phyloP scores from a whole-genome alignment of 2,113 vertebrate species.

The Isurus oxyrinchus region DNA sequence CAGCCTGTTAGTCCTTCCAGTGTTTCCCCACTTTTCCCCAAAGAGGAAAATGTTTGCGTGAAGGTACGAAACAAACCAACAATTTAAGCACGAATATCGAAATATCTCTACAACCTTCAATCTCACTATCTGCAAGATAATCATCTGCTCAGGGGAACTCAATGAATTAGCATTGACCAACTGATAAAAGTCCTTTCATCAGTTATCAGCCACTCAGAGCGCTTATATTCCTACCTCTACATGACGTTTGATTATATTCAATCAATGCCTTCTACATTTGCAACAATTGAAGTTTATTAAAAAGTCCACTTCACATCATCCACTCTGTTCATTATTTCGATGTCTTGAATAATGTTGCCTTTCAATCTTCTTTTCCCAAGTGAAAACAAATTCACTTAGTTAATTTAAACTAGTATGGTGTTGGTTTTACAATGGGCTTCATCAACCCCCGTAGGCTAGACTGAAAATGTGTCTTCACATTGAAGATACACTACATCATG shows the following conservation, averaged over 20 bases:
- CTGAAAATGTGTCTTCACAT: no score
- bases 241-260: not conserved
- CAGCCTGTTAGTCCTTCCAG: not conserved
- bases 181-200: not conserved
- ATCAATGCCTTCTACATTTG: not conserved
- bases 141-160: not conserved
- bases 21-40: not conserved
- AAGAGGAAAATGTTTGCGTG: not conserved
- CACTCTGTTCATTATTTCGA: not conserved
- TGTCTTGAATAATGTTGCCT: not conserved
- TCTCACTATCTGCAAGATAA: not conserved
- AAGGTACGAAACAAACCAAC: not conserved
- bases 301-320: not conserved
- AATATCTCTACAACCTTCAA: not conserved
- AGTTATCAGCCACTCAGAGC: not conserved
- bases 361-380: not conserved
- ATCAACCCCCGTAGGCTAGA: not conserved
- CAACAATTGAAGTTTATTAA: not conserved
- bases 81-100: not conserved
- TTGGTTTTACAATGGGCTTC: not conserved
- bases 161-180: not conserved
- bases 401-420: not conserved
- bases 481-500: no score
- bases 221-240: not conserved
- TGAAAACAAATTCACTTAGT: not conserved